phyloP scores from a whole-genome alignment of 2,888 invertebrate species.

The Spodoptera exigua region DNA sequence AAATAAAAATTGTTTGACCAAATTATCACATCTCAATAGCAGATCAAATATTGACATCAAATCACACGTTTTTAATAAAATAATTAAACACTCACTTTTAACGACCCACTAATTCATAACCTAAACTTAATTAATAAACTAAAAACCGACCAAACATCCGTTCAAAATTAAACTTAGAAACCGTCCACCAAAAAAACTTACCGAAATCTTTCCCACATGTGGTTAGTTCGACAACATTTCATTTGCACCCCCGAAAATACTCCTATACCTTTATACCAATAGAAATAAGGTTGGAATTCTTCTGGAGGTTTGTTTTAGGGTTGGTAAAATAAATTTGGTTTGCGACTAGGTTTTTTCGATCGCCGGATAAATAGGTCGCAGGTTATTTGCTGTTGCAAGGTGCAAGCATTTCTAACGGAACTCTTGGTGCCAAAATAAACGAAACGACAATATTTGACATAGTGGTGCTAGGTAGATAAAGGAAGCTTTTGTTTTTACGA shows the following conservation, averaged over 20 bases:
- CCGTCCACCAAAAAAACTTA: constrained; percentile 75
- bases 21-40: constrained; percentile 44
- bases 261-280: fast-evolving
- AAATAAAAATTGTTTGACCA: constrained; percentile 17
- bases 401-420: constrained; percentile 83
- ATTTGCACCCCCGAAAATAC: not conserved
- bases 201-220: constrained; percentile 78
- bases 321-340: constrained; percentile 41
- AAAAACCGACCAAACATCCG: constrained; percentile 84
- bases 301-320: not conserved
- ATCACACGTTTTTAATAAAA: constrained; percentile 63
- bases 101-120: constrained; percentile 75
- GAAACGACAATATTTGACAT: constrained; percentile 75
- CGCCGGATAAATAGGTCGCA: constrained; percentile 86
- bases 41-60: constrained; percentile 34
- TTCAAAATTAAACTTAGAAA: constrained; percentile 74
- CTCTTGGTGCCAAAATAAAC: constrained; percentile 82
- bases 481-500: constrained; percentile 77
- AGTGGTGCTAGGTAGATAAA: constrained; percentile 75
- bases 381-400: constrained; percentile 88
- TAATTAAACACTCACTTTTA: constrained; percentile 60
- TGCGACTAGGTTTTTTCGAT: constrained; percentile 69
- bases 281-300: constrained; percentile 4
- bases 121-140: constrained; percentile 82
- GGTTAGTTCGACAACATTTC: constrained; percentile 41